Conservation (phyloP, 1,140 invertebrate species). For the Anastrepha obliqua region DNA sequence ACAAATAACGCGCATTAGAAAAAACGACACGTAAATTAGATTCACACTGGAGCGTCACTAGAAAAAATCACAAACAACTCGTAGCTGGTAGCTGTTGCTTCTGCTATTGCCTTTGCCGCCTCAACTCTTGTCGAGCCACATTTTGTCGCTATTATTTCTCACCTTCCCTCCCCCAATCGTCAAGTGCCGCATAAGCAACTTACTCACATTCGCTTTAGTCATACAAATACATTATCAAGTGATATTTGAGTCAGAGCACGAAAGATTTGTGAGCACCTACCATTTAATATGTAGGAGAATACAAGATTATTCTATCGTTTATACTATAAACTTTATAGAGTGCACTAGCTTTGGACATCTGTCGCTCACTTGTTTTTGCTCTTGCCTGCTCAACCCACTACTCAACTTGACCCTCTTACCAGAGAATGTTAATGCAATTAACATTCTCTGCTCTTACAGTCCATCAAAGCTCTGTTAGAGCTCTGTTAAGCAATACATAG, state of each 20-base stretch:
- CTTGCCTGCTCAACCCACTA: too few species aligned
- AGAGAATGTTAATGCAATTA: too few species aligned
- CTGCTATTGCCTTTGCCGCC: neutral
- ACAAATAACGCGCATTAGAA: neutral
- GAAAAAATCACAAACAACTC: conserved; percentile 4
- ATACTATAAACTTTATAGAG: too few species aligned
- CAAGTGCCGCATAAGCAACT: neutral
- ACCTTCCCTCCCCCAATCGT: neutral
- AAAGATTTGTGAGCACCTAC: neutral
- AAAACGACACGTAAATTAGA: neutral
- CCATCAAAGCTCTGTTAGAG: too few species aligned
- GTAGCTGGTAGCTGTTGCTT: neutral
- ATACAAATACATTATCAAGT: neutral
- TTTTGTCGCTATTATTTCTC: neutral
- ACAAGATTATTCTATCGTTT: too few species aligned
- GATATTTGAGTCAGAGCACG: neutral
- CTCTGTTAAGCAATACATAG: too few species aligned
- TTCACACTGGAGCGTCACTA: neutral
- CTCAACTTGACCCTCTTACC: too few species aligned
- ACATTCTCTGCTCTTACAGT: too few species aligned
- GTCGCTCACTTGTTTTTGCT: too few species aligned
- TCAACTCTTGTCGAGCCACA: neutral
- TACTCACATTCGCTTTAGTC: neutral
- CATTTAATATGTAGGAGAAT: neutral
- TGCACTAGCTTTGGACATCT: too few species aligned